A percentile compares a stretch with the other conserved stretches of the same genome.
phyloP scores from a whole-genome alignment of 1,140 invertebrate genomes.

The Psix sp. region DNA sequence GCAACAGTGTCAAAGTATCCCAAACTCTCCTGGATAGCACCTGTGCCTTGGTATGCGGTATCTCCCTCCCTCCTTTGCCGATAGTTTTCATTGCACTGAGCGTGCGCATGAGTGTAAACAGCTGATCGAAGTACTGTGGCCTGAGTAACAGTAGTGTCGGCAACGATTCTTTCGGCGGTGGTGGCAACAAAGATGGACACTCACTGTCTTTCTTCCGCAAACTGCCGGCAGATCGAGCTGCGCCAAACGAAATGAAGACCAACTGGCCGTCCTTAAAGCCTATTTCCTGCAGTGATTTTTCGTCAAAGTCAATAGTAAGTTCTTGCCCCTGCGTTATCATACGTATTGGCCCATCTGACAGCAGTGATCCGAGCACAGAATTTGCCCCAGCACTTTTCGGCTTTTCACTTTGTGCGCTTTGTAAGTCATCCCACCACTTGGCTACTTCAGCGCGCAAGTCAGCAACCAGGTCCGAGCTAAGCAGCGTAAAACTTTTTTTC shows the following conservation, averaged over 20 bases:
- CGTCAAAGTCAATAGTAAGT: slow-evolving; percentile 94
- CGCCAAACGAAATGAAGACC: slow-evolving; percentile 92
- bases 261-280: slow-evolving; percentile 94
- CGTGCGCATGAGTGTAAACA: slow-evolving; percentile 93
- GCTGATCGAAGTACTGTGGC: slow-evolving; percentile 91
- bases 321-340: slow-evolving; percentile 97
- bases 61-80: slow-evolving; percentile 83
- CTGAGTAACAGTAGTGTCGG: slow-evolving; percentile 90
- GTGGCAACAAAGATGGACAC: slow-evolving; percentile 85
- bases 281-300: slow-evolving; percentile 89
- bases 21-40: slow-evolving; percentile 92
- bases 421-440: slow-evolving; percentile 89
- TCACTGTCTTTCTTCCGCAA: slow-evolving; percentile 83
- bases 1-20: slow-evolving; percentile 94
- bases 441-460: slow-evolving; percentile 94
- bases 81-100: slow-evolving; percentile 89
- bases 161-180: slow-evolving; percentile 88
- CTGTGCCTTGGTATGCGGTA: slow-evolving; percentile 91
- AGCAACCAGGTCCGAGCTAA: slow-evolving; percentile 89
- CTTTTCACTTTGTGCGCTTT: slow-evolving; percentile 56
- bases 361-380: slow-evolving; percentile 79
- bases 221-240: slow-evolving; percentile 81
- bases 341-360: slow-evolving; percentile 89
- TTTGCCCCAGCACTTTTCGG: slow-evolving; percentile 20
- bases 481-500: slow-evolving; percentile 85